Conservation (phyloP, 2,797 vertebrate genomes). For the Liparis tanakae region DNA sequence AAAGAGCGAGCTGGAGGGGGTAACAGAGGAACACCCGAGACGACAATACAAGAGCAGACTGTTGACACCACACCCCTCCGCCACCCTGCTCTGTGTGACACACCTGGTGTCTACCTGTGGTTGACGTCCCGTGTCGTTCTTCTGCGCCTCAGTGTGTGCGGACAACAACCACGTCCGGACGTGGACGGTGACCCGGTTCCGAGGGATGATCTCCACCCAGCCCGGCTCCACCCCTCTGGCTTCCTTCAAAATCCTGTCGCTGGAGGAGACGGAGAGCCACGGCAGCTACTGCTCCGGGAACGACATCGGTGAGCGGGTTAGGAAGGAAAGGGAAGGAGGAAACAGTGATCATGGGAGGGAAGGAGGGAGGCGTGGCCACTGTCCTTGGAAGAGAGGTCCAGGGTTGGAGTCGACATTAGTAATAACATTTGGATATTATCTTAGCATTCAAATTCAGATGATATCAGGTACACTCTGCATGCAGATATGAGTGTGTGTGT, state of each 20-base stretch:
- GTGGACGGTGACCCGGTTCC: conserved; percentile 97
- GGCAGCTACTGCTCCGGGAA: conserved; percentile 96
- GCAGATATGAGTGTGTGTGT: neutral
- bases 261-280: conserved; percentile 96
- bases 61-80: neutral
- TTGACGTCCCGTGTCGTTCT: conserved; percentile 3
- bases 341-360: neutral
- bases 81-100: too few species aligned
- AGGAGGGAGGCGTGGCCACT: neutral
- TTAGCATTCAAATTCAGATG: neutral
- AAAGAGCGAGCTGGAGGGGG: too few species aligned
- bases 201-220: conserved; percentile 99
- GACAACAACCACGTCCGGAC: conserved; percentile 98
- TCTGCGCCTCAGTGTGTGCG: conserved; percentile 87
- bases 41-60: neutral
- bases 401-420: neutral
- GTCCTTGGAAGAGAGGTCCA: neutral
- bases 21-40: neutral
- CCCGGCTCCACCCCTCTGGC: conserved; percentile 96
- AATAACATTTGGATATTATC: neutral
- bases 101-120: neutral
- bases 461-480: neutral
- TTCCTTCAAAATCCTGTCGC: conserved; percentile 96
- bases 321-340: neutral
- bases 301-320: conserved; percentile 88